These are phyloP conservation scores for Leucophenga montana DNA, from an alignment of 2,888 invertebrate genomes.

Conservation along the genomic window DNA sequence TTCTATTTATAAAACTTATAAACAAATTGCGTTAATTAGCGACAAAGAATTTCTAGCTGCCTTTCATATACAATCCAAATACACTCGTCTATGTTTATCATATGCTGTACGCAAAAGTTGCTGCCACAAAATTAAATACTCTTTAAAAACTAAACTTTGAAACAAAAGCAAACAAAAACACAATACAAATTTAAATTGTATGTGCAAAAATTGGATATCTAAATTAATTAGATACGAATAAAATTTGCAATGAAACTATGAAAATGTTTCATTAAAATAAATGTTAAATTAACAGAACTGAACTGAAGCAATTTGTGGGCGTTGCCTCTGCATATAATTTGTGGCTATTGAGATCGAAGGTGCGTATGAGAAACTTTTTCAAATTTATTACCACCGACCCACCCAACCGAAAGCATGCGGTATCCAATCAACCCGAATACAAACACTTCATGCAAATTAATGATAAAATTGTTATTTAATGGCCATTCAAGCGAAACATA, in stretches of 20 bases:
- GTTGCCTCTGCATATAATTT: conserved; percentile 1
- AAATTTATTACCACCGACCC: conserved; percentile 11
- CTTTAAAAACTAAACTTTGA: too few relatives aligned
- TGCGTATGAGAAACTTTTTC: conserved; percentile 14
- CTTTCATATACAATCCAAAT: too few relatives aligned
- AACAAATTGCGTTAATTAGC: too few relatives aligned
- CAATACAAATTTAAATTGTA: too few relatives aligned
- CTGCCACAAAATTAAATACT: too few relatives aligned
- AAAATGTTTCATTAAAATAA: neutral
- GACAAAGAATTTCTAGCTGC: too few relatives aligned
- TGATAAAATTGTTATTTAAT: conserved; percentile 42
- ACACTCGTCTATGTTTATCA: too few relatives aligned
- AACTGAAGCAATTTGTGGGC: neutral
- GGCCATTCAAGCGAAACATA: conserved; percentile 33
- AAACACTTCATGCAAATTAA: conserved; percentile 21
- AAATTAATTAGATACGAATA: conserved; percentile 3
- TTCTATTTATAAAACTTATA: conserved; percentile 43
- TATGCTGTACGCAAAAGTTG: too few relatives aligned
- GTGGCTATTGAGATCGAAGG: conserved; percentile 3
- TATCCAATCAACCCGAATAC: neutral
- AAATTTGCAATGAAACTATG: conserved; percentile 5
- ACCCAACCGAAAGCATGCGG: neutral
- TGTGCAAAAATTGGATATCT: too few relatives aligned
- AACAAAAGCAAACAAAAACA: too few relatives aligned
- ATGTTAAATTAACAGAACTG: neutral